Evolutionary conservation across 2,888 invertebrate species (phyloP), one percentile per base, ranked within the genome.

Genomic region (Ashinkailepas kermadecensis): DNA sequence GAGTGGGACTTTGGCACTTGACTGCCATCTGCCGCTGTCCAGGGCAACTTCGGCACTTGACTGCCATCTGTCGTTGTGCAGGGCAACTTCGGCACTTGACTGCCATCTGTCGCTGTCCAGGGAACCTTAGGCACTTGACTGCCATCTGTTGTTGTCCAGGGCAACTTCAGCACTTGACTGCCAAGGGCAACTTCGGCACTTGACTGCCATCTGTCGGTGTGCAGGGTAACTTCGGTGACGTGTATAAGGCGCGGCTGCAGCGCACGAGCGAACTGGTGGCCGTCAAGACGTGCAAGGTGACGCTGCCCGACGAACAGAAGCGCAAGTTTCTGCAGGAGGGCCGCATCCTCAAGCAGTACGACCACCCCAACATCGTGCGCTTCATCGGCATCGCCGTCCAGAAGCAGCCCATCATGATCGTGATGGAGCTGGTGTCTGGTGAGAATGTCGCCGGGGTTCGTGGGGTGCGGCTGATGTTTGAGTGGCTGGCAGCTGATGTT

Each of bases 381-480:
- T 91, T 99, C 67, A 97, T 97, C 85, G 99, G 99, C 58, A 97
- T 99, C 85, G 98, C 97, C 85, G 97, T 97, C 84, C 97, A 97
- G 88, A 95, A 97, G 86, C 97, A 97, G 86, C 99, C 99, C 0
- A 97, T 99, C 82, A 97, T 98, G 97, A 97, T 99, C 86, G 97
- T 99, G 62, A 98, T 99, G 98, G 99, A 99, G 89, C 91, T 96
- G 83, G 97, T 97, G 79, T 92, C 94, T 85, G 94, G 94, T 93
- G 87, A 87, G 86, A 9, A 23, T 23, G 25, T 23, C n/a, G 25
- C 10, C 23, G 1, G 64, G 1, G 39, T 39, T 39, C 39, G 39
- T 39, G 1, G 4, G 1, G 39, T 39, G 39, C 4, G 39, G 39
- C 39, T 39, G 39, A 39, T 39, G 39, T 39, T 39, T 39, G 39